Base-by-base conservation (phyloP, 2,113 vertebrate species). In the Pangasianodon hypophthalmus region DNA sequence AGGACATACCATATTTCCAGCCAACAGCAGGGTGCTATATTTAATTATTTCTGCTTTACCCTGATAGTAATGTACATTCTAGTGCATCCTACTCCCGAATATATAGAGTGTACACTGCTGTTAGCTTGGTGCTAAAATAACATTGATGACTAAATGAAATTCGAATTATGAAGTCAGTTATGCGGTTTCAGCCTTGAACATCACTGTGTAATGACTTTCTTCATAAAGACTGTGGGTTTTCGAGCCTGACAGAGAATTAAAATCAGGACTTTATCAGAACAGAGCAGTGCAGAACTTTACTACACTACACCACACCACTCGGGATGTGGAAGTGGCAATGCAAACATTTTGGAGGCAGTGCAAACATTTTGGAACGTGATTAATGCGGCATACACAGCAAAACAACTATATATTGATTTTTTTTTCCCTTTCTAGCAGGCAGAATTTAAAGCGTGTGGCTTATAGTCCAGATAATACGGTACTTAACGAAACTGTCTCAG, bases 381-480 rank as follows among this genome's bases (percentile, higher is more conserved):
- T 56, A 58, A 83, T 21, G 80, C n/a, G 0, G 18, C 32, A 83
- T 56, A 21, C 18, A 32, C 19, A 41, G 24, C 81, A 13, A 24
- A 58, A 5, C 14, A 85, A 44, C 11, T 62, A 13, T 14, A 29
- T 69, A 69, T 86, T 71, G 84, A 71, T 48, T 32, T 64, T 64
- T 69, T 13, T 56, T 37, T n/a, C 10, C 0, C 2, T 32, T 60
- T 44, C 29, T 69, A 14, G 11, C 64, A 86, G 67, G 29, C 8
- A 7, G 50, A 24, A 56, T 54, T 11, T 37, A 52, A 54, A n/a
- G 44, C 29, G 2, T 69, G 46, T 32, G 62, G 56, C 37, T 84
- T 84, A 84, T 46, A 84, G 41, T 84, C 82, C 82, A 84, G 21
- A 62, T 84, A 69, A 86, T 86, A 71, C 9, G 87, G 77, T 71